A percentile compares a stretch with the other conserved stretches of the same genome.
Conservation (phyloP, 2,113 vertebrate species). For the Lagenorhynchus albirostris region DNA sequence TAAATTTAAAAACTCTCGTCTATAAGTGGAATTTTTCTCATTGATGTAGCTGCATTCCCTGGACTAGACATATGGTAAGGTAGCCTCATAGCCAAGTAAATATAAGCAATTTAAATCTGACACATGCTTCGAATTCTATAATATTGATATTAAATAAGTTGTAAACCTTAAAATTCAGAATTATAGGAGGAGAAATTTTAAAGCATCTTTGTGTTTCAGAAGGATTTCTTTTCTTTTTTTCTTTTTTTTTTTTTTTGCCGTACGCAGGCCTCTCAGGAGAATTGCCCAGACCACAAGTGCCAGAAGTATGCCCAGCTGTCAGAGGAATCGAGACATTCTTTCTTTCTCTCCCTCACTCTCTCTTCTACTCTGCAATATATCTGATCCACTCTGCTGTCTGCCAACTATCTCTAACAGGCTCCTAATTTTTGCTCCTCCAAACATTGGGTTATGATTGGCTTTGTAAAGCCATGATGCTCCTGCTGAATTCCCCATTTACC, state of each 20-base stretch:
- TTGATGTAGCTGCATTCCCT: background rate
- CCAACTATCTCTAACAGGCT: background rate
- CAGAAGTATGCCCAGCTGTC: background rate
- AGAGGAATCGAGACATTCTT: fast-evolving
- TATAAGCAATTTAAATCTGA: conserved; percentile 45
- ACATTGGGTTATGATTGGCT: background rate
- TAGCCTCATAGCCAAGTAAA: conserved; percentile 41
- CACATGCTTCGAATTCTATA: background rate
- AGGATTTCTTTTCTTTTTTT: background rate
- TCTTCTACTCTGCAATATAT: background rate
- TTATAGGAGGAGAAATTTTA: background rate
- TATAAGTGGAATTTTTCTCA: conserved; percentile 49
- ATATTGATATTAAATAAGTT: background rate
- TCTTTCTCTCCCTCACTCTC: background rate
- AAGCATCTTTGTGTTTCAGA: background rate
- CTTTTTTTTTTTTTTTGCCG: no score
- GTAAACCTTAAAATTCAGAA: conserved; percentile 10
- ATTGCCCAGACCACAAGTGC: background rate
- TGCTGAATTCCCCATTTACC: background rate
- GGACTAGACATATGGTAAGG: conserved; percentile 41
- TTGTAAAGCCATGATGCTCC: background rate
- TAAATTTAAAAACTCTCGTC: conserved; percentile 59
- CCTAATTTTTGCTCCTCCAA: background rate
- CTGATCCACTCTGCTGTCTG: background rate
- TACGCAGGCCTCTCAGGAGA: background rate